A percentile compares a stretch with the other conserved stretches of the same genome.
These are phyloP conservation scores for Lucinisca nassula DNA, from an alignment of 2,888 invertebrate genomes.

Conservation along the genomic window DNA sequence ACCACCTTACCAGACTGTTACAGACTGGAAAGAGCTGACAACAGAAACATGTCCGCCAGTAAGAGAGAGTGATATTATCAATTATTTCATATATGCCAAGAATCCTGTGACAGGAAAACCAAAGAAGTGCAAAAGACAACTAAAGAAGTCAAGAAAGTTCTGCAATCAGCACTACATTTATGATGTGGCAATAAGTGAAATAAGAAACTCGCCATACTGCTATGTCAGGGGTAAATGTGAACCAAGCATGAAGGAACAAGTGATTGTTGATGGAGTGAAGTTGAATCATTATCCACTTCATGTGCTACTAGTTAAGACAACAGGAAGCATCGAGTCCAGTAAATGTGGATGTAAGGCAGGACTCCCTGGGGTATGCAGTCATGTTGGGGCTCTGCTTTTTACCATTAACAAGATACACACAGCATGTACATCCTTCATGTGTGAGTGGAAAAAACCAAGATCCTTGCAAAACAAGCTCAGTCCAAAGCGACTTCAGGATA, in stretches of 20 bases:
- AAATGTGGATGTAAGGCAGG: constrained; percentile 21
- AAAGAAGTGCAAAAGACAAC: not conserved
- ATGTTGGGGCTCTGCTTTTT: constrained; percentile 18
- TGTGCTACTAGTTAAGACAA: not conserved
- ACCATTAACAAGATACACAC: constrained; percentile 5
- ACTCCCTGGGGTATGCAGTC: not conserved
- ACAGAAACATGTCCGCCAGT: not conserved
- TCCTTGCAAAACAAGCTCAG: not conserved
- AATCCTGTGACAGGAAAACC: constrained; percentile 3
- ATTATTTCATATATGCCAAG: not conserved
- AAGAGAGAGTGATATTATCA: not conserved
- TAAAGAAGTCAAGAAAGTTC: not conserved
- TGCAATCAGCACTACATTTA: not conserved
- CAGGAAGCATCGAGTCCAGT: not conserved
- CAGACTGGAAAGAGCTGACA: not conserved
- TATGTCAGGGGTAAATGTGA: constrained; percentile 17
- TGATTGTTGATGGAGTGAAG: not conserved
- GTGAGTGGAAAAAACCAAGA: not conserved
- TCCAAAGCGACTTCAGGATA: not conserved
- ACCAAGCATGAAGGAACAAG: not conserved
- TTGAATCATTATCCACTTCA: not conserved
- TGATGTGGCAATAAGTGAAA: not conserved
- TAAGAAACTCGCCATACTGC: not conserved
- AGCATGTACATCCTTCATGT: constrained; percentile 12
- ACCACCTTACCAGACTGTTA: not conserved